Evolutionary conservation across 2,113 vertebrate genomes (phyloP).

Genomic region (Mirounga angustirostris): DNA sequence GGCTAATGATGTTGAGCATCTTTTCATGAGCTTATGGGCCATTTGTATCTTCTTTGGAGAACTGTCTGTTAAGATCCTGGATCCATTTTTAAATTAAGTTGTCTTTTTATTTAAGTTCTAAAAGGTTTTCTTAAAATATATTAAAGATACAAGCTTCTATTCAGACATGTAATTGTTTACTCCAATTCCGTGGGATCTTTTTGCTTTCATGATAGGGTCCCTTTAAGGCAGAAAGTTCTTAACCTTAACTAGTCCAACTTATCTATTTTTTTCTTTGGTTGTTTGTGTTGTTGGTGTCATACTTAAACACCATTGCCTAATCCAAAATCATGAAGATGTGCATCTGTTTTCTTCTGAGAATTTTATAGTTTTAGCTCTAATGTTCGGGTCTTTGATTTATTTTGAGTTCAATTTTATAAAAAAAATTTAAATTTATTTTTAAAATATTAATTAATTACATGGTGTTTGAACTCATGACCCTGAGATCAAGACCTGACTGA

Average conservation of each 20-base stretch:
- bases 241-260: neutral
- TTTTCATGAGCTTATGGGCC: neutral
- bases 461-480: neutral
- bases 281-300: neutral
- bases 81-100: neutral
- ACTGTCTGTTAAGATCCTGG: neutral
- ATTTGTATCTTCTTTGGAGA: neutral
- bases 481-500: neutral
- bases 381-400: neutral
- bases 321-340: neutral
- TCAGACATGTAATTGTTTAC: neutral
- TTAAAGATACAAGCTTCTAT: neutral
- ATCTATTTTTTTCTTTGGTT: neutral
- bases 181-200: neutral
- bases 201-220: neutral
- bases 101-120: neutral
- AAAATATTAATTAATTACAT: neutral
- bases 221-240: conserved; percentile 7
- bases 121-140: neutral
- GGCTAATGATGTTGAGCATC: neutral
- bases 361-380: neutral
- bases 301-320: neutral
- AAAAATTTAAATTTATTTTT: neutral
- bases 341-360: neutral
- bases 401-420: neutral